Evolutionary conservation across 2,797 vertebrate species (phyloP).

Genomic region (Esox lucius): DNA sequence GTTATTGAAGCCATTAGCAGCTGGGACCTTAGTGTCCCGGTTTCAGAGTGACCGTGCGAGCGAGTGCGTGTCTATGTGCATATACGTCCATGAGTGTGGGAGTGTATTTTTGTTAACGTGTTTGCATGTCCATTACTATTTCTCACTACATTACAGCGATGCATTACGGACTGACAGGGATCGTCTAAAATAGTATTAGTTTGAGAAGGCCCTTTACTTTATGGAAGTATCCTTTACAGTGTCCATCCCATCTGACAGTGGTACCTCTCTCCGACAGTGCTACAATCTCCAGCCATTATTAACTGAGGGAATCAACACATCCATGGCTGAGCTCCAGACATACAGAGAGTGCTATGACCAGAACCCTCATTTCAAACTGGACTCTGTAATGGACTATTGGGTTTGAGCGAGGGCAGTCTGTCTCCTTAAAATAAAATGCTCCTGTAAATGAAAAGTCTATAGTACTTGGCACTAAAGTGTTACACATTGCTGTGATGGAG

Average conservation of each 20-base stretch:
- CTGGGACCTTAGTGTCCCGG: slow-evolving; percentile 66
- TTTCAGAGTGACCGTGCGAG: slow-evolving; percentile 28
- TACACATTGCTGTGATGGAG: background rate
- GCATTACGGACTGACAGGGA: slow-evolving; percentile 49
- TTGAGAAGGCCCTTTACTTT: slow-evolving; percentile 69
- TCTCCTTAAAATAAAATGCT: slow-evolving; percentile 3
- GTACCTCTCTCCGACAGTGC: slow-evolving; percentile 23
- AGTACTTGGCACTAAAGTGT: background rate
- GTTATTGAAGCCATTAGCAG: slow-evolving; percentile 81
- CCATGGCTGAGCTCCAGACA: slow-evolving; percentile 61
- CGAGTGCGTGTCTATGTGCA: slow-evolving; percentile 20
- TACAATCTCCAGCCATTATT: slow-evolving; percentile 69
- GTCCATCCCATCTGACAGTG: slow-evolving; percentile 3
- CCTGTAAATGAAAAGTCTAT: background rate
- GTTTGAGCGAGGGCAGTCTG: slow-evolving; percentile 1
- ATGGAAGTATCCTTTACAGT: slow-evolving; percentile 59
- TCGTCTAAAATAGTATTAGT: slow-evolving; percentile 57
- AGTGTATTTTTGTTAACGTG: slow-evolving; percentile 26
- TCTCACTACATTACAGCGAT: slow-evolving; percentile 25
- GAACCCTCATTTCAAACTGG: background rate
- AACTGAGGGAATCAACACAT: slow-evolving; percentile 77
- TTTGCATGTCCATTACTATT: slow-evolving; percentile 42
- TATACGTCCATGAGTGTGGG: background rate
- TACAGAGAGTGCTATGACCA: slow-evolving; percentile 12
- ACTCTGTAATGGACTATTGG: slow-evolving; percentile 4